Conservation (phyloP, 2,888 invertebrate species). For the Drosophila tanythrix region DNA sequence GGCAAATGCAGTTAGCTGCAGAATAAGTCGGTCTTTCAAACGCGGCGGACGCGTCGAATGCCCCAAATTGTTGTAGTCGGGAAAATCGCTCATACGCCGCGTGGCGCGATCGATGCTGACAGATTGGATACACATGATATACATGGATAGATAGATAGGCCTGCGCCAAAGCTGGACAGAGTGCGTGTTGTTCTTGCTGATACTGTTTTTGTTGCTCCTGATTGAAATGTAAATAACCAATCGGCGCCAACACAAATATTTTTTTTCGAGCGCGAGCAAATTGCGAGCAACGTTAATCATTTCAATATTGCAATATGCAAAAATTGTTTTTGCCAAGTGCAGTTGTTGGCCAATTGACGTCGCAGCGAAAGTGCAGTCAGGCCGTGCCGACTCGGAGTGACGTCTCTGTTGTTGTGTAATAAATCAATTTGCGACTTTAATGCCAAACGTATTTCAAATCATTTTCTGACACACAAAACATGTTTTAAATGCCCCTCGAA, state of each 20-base stretch:
- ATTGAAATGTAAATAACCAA: constrained; percentile 74
- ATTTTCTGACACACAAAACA: constrained; percentile 23
- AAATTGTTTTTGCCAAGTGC: constrained; percentile 41
- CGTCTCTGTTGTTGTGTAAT: constrained; percentile 54
- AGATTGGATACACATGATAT: constrained; percentile 2
- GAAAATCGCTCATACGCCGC: constrained; percentile 67
- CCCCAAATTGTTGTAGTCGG: constrained; percentile 12
- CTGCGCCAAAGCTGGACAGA: constrained; percentile 30
- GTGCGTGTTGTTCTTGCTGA: constrained; percentile 6
- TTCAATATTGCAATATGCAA: constrained; percentile 27
- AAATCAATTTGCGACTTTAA: constrained; percentile 59
- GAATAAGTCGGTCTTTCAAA: constrained; percentile 77
- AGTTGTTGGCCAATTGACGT: constrained; percentile 49
- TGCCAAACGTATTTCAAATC: constrained; percentile 33
- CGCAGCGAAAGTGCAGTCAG: constrained; percentile 31
- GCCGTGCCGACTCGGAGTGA: constrained; percentile 22
- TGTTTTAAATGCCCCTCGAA: constrained; percentile 34
- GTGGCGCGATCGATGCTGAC: constrained; percentile 59
- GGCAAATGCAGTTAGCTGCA: constrained; percentile 60
- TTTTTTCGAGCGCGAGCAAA: constrained; percentile 10
- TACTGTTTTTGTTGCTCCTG: constrained; percentile 26
- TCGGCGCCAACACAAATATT: constrained; percentile 66
- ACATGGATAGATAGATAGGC: neutral
- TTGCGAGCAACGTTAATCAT: constrained; percentile 53
- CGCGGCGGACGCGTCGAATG: constrained; percentile 62